Conservation (phyloP, 2,888 invertebrate species). For the Synanthedon formicaeformis region DNA sequence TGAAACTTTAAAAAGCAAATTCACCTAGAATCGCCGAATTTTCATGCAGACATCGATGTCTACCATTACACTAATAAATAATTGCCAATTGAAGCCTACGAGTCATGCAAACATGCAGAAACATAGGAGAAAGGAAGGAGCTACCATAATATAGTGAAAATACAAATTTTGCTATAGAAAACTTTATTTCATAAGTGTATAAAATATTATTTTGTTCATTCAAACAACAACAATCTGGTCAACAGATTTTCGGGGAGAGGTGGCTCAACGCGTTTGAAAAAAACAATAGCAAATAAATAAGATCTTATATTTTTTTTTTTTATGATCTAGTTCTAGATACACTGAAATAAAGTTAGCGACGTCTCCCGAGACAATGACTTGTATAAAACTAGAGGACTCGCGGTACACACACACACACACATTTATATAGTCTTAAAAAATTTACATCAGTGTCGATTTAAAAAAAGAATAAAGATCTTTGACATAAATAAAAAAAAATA, state of each 20-base stretch:
- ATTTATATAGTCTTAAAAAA: background rate
- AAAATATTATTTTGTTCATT: conserved; percentile 9
- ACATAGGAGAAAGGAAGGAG: conserved; percentile 14
- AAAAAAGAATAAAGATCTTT: no score
- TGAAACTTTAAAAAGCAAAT: no score
- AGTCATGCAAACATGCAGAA: conserved; percentile 7
- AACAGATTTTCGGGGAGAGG: background rate
- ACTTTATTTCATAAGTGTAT: conserved; percentile 49
- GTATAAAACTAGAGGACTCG: background rate
- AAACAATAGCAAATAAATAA: no score
- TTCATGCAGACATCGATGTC: no score
- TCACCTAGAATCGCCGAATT: no score
- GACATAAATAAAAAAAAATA: no score
- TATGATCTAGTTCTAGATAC: no score
- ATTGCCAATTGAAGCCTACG: no score
- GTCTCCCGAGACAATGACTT: background rate
- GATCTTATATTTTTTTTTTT: no score
- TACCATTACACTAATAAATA: no score
- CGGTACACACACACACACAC: background rate
- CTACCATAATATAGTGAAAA: conserved; percentile 42
- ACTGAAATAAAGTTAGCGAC: background rate
- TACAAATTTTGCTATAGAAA: conserved; percentile 45
- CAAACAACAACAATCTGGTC: background rate
- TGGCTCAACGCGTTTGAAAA: background rate
- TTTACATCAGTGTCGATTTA: no score